phyloP scores from a whole-genome alignment of 2,888 invertebrate genomes.

The Folsomia candida region DNA sequence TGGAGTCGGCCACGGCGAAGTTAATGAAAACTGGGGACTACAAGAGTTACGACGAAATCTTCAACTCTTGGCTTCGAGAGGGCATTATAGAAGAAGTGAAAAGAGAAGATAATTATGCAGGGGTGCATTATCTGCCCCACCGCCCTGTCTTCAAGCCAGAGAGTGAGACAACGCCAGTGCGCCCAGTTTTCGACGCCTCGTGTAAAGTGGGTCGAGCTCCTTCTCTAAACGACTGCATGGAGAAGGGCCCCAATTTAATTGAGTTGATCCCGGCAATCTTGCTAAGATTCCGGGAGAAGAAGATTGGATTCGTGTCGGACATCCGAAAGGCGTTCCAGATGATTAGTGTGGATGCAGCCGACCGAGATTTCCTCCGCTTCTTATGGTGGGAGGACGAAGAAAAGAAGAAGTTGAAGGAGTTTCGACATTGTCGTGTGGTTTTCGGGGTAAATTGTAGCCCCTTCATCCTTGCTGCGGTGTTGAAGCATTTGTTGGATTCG shows the following conservation, averaged over 20 bases:
- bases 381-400: no score
- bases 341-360: conserved; percentile 44
- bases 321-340: conserved; percentile 52
- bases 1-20: background rate
- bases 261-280: conserved; percentile 32
- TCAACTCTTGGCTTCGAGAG: conserved; percentile 19
- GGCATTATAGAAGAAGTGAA: conserved; percentile 50
- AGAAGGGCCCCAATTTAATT: no score
- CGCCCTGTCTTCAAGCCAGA: no score
- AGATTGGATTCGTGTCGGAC: conserved; percentile 45
- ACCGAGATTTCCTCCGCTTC: no score
- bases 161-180: no score
- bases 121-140: no score
- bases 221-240: conserved; percentile 47
- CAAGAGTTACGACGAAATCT: conserved; percentile 4
- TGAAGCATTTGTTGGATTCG: conserved; percentile 6
- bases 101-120: conserved; percentile 19
- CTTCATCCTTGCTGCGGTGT: conserved; percentile 18
- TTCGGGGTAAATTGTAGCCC: conserved; percentile 23
- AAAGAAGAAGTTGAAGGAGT: background rate
- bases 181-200: no score
- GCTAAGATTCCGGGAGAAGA: conserved; percentile 22
- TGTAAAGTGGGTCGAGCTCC: background rate
- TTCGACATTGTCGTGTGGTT: no score
- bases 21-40: background rate